Evolutionary conservation across 2,888 invertebrate genomes (phyloP).

Genomic region (Pachydiplax longipennis): DNA sequence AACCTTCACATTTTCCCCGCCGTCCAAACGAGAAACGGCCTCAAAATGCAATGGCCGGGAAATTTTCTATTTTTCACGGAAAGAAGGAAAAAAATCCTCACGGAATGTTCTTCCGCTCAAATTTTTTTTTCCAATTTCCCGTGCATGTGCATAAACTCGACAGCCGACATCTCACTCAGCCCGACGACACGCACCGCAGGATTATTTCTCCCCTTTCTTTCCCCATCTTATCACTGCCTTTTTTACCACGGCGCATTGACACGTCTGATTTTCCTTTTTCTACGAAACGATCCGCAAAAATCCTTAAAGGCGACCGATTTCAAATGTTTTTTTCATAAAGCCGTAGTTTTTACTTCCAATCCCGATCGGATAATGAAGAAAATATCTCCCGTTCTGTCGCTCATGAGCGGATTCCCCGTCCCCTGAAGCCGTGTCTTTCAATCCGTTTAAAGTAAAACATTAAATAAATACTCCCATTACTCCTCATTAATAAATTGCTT

Average conservation of each 20-base stretch:
- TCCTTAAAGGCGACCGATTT: background rate
- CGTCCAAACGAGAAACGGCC: background rate
- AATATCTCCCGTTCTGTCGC: background rate
- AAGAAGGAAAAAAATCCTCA: background rate
- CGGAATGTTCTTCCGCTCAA: background rate
- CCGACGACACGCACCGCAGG: background rate
- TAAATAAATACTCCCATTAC: too few species aligned
- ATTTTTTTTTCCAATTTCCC: background rate
- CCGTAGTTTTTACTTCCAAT: background rate
- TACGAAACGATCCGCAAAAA: background rate
- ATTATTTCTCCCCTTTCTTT: background rate
- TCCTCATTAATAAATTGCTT: too few species aligned
- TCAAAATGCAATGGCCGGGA: background rate
- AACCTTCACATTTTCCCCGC: background rate
- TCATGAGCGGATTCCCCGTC: too few species aligned
- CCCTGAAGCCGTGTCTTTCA: too few species aligned
- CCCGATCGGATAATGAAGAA: background rate
- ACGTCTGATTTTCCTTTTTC: background rate
- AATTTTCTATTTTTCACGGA: background rate
- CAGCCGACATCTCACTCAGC: background rate
- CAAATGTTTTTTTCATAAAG: background rate
- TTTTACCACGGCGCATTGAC: background rate
- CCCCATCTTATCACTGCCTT: background rate
- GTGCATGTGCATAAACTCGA: background rate
- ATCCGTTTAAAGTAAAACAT: too few species aligned